These are phyloP conservation scores for Laothoe populi DNA, from an alignment of 2,888 invertebrate genomes.

Conservation along the genomic window DNA sequence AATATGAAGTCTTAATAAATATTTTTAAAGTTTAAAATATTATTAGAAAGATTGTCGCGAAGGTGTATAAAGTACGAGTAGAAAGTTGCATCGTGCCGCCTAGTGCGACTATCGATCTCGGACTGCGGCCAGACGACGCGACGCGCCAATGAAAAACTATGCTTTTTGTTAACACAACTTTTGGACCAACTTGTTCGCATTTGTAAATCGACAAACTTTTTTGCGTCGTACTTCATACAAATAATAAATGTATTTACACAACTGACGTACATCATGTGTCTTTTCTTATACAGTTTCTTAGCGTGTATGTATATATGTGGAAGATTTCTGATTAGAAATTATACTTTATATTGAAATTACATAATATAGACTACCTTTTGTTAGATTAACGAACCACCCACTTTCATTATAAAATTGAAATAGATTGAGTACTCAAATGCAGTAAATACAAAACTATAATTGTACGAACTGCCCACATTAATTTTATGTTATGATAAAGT, in stretches of 20 bases:
- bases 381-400: no score
- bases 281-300: background rate
- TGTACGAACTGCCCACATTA: no score
- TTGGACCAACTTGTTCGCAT: constrained; percentile 49
- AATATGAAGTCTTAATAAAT: background rate
- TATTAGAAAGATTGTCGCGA: constrained; percentile 38
- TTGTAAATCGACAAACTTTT: constrained; percentile 49
- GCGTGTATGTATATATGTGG: no score
- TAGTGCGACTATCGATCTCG: constrained; percentile 64
- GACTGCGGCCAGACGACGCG: constrained; percentile 62
- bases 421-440: no score
- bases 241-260: constrained; percentile 12
- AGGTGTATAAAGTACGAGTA: constrained; percentile 47
- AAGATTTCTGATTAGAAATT: no score
- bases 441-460: no score
- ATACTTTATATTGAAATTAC: no score
- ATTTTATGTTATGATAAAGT: no score
- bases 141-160: constrained; percentile 76
- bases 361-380: no score
- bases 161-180: constrained; percentile 60
- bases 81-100: constrained; percentile 52
- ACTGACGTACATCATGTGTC: background rate
- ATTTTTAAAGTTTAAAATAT: constrained; percentile 4
- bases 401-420: no score
- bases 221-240: constrained; percentile 15